Conservation (phyloP, 2,888 invertebrate species). For the Magallana nippona region DNA sequence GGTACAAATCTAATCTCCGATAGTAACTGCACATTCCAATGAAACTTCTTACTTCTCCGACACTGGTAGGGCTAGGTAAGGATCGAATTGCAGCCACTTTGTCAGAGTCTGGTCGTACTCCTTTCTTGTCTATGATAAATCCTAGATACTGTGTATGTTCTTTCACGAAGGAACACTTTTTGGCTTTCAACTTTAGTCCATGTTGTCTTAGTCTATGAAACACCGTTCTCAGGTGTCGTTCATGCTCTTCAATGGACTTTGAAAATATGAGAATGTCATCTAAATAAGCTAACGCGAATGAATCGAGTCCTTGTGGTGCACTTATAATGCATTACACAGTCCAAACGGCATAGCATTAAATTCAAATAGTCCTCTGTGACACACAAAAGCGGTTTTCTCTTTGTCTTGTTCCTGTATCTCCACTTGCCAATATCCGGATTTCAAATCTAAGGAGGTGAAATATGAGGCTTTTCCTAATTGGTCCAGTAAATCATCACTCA, state of each 20-base stretch:
- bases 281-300: slow-evolving; percentile 41
- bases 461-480: slow-evolving; percentile 40
- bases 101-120: slow-evolving; percentile 44
- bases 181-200: slow-evolving; percentile 23
- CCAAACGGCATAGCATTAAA: slow-evolving; percentile 51
- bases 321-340: slow-evolving; percentile 28
- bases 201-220: slow-evolving; percentile 5
- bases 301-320: slow-evolving; percentile 45
- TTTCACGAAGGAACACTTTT: slow-evolving; percentile 41
- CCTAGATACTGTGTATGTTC: slow-evolving; percentile 51
- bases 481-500: slow-evolving; percentile 48
- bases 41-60: slow-evolving; percentile 52
- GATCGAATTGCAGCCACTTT: slow-evolving; percentile 48
- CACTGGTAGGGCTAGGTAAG: slow-evolving; percentile 46
- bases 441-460: slow-evolving; percentile 42
- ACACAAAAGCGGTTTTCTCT: slow-evolving; percentile 48
- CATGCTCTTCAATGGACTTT: no score
- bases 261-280: slow-evolving; percentile 38
- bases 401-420: slow-evolving; percentile 44
- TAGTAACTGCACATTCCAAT: slow-evolving; percentile 57
- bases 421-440: slow-evolving; percentile 31
- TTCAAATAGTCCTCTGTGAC: slow-evolving; percentile 50
- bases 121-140: slow-evolving; percentile 44
- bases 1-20: slow-evolving; percentile 53
- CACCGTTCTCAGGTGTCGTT: no score